Base-by-base conservation (phyloP, 2,888 invertebrate species). In the Hypolimnas misippus region DNA sequence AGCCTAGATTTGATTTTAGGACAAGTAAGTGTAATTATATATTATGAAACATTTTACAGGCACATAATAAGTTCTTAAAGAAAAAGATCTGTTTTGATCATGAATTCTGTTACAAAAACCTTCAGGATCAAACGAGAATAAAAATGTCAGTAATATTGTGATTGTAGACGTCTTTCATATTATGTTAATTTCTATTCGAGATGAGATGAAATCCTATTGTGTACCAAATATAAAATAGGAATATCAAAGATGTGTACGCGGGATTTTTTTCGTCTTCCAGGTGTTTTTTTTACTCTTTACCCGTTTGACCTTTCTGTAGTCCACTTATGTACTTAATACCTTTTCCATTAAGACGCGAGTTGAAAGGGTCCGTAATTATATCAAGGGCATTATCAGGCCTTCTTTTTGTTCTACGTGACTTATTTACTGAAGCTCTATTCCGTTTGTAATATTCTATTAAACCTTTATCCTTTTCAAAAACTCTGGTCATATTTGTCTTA, bases 341-440 rank as follows among this genome's bases (percentile, higher is more conserved):
- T 35, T 8, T 31, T 59, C 56, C 56, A 56, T 65, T 63, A 65
- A 50, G 59, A 35, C 40, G 40, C 42, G 52, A 40, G 40, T 42
- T n/a, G 16, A 56, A 62, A 52, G 49, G 63, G 40, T 53, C 49
- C 35, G 53, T 65, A 65, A 65, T 63, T 63, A 59, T 63, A 63
- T 65, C 56, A 63, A 52, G 31, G 29, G 44, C 40, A 42, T 64
- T 61, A 61, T 59, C 57, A 53, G 57, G 40, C 42, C 42, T 55
- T 40, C 16, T 56, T 52, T 55, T 59, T 49, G 16, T 19, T 16
- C 40, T 56, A 62, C 65, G 59, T 65, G 62, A 65, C 55, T 21
- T 44, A 17, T 56, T 62, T 59, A 33, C 46, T n/a, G 46, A 59
- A 38, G 19, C 42, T n/a, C 25, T 0, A 14, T 31, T 17, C 16